These are phyloP conservation scores for Microchrysa polita DNA, from an alignment of 2,888 invertebrate species.

Conservation along the genomic window DNA sequence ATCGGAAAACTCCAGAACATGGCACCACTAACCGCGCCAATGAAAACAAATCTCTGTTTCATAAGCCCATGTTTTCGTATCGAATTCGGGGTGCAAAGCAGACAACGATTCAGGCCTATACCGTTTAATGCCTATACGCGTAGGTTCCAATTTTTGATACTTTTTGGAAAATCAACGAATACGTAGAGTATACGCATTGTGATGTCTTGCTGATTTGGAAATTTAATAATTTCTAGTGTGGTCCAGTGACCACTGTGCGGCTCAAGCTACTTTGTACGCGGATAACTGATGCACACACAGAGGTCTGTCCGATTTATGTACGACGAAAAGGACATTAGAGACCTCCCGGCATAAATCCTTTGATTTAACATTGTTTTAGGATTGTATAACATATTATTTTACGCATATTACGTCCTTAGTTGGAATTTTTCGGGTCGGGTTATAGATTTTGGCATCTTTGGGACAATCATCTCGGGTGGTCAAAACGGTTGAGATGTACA, in stretches of 20 bases:
- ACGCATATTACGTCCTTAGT: slow-evolving; percentile 37
- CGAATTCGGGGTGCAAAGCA: slow-evolving; percentile 12
- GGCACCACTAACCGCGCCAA: slow-evolving; percentile 13
- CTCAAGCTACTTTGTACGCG: slow-evolving; percentile 10
- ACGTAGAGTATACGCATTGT: background rate
- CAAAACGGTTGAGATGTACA: too few relatives aligned
- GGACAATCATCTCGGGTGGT: slow-evolving; percentile 26
- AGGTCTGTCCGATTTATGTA: slow-evolving; percentile 14
- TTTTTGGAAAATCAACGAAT: background rate
- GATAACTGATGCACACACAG: slow-evolving; percentile 2
- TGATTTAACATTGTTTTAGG: slow-evolving; percentile 45
- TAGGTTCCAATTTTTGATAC: slow-evolving; percentile 2
- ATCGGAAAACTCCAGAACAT: background rate
- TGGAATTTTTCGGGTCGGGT: background rate
- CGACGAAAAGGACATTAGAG: slow-evolving; percentile 38
- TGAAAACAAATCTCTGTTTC: background rate
- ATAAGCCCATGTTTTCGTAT: slow-evolving; percentile 42
- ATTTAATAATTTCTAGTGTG: slow-evolving; percentile 35
- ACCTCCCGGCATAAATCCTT: slow-evolving; percentile 46
- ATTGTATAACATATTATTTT: slow-evolving; percentile 47
- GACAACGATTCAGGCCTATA: background rate
- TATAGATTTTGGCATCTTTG: slow-evolving; percentile 34
- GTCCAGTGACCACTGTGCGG: slow-evolving; percentile 35
- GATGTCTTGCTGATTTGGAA: slow-evolving; percentile 23
- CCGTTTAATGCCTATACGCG: background rate